Base-by-base conservation (phyloP, 2,113 vertebrate genomes). In the Ursus arctos region DNA sequence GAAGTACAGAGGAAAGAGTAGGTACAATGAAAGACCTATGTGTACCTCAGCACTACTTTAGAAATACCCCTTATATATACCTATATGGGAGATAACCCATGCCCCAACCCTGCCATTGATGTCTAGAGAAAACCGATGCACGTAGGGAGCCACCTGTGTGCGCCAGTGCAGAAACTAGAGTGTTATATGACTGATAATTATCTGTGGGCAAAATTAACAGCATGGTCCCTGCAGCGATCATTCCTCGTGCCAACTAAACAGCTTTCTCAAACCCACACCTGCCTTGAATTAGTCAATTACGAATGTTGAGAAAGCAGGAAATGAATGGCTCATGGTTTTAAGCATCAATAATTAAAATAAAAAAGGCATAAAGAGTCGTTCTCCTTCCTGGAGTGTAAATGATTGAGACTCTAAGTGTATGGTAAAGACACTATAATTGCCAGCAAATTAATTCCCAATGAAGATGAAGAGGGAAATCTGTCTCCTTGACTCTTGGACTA, bases 261-360 rank as follows among this genome's bases (percentile, higher is more conserved):
- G 63, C 94, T 96, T 97, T 71, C 86, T 97, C 76, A 9, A 24
- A 0, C 79, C 47, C 86, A 82, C 33, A 94, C 80, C 28, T 92
- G 92, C 55, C 71, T 92, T 88, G 85, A 96, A 88, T 57, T 47
- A 87, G 88, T 84, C 98, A 97, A 95, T 98, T 98, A 97, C 94
- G 93, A 83, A 77, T 74, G 88, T 76, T 53, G 96, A 97, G 96
- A 97, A 95, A 96, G 93, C 97, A 98, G 98, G 97, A 97, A 92
- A 98, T 96, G 98, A 98, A 97, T 76, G 82, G n/a, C 49, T 98
- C 89, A 94, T 80, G 91, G 91, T 95, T 97, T 92, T 88, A 88
- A 88, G 92, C 98, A 99, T 99, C 97, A 98, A 98, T 98, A 98
- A 98, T 98, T 98, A 98, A 99, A 95, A 98, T 97, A 96, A 96